Evolutionary conservation across 2,113 vertebrate genomes (phyloP).

Genomic region (Platycercus adscitus): DNA sequence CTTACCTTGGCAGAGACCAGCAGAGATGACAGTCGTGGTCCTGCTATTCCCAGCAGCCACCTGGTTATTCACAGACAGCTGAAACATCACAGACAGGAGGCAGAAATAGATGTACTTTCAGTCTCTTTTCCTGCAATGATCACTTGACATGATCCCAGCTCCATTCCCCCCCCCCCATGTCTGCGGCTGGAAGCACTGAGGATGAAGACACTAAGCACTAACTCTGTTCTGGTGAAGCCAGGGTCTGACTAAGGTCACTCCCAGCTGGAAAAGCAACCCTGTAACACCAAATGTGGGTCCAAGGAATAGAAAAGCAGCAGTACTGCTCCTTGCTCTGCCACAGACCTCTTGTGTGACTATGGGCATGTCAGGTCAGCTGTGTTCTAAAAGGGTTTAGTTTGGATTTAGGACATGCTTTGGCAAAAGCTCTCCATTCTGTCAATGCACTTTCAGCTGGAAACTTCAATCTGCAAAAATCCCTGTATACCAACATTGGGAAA

Average conservation of each 20-base stretch:
- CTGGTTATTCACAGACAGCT: not conserved
- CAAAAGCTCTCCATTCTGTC: not conserved
- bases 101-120: not conserved
- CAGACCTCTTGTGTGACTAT: not conserved
- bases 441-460: not conserved
- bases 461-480: not conserved
- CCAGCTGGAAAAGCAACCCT: not conserved
- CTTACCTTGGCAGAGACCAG: not conserved
- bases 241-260: not conserved
- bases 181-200: not conserved
- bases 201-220: not conserved
- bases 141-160: not conserved
- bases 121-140: not conserved
- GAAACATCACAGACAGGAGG: not conserved
- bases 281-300: accelerated
- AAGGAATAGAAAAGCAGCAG: not conserved
- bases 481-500: not conserved
- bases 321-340: not conserved
- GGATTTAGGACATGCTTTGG: not conserved
- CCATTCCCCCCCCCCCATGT: not conserved
- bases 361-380: not conserved
- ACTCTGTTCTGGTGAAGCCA: not conserved
- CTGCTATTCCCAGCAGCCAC: not conserved
- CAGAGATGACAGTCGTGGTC: not conserved
- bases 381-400: not conserved